phyloP scores from a whole-genome alignment of 2,113 vertebrate species.

The Syngnathus typhle region DNA sequence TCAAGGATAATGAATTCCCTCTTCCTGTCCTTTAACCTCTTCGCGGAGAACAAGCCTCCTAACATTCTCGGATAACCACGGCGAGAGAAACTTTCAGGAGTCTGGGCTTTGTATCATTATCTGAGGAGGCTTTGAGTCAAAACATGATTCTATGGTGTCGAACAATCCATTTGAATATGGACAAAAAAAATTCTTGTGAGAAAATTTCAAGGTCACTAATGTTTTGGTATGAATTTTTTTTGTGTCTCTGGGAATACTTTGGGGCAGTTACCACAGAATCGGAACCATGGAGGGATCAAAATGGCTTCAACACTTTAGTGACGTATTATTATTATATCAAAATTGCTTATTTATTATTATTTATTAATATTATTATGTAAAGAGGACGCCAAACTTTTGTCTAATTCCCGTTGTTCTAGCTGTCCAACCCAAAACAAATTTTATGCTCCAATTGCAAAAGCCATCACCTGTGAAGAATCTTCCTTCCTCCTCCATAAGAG shows the following conservation, averaged over 20 bases:
- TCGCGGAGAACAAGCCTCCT: constrained; percentile 33
- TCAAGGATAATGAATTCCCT: constrained; percentile 61
- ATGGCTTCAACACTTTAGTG: not conserved
- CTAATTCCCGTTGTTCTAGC: constrained; percentile 5
- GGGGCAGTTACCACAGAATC: not conserved
- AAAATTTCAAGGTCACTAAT: no score
- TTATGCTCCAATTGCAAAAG: constrained; percentile 37
- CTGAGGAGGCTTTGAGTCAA: constrained; percentile 8
- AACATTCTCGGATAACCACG: constrained; percentile 42
- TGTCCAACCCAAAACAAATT: constrained; percentile 15
- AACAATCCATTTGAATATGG: not conserved
- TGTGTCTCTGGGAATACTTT: no score
- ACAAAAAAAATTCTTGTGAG: no score
- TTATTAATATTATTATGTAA: not conserved
- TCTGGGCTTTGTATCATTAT: constrained; percentile 26
- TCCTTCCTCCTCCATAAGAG: constrained; percentile 11
- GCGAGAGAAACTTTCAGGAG: constrained; percentile 39
- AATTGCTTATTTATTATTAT: not conserved
- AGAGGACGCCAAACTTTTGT: not conserved
- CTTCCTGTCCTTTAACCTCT: constrained; percentile 43
- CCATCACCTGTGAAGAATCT: constrained; percentile 38
- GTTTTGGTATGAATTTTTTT: no score
- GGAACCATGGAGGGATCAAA: not conserved
- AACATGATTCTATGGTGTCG: not conserved
- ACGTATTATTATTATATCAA: not conserved